Evolutionary conservation across 2,113 vertebrate species (phyloP).

Genomic region (Abramis brama): DNA sequence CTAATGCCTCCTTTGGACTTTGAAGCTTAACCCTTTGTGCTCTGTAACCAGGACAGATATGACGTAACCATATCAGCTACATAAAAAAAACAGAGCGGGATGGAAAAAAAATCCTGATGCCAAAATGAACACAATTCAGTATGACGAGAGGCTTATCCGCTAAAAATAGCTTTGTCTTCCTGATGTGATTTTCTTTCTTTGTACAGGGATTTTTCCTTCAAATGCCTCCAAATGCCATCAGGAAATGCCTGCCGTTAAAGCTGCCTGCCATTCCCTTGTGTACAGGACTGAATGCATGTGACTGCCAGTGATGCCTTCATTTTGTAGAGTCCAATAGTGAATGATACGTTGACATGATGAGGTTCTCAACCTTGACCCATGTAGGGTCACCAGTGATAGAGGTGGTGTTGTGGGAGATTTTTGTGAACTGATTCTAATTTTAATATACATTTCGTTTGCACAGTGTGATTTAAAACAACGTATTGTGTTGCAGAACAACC

Average conservation of each 20-base stretch:
- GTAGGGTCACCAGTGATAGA: no score
- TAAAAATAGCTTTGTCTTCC: slow-evolving; percentile 49
- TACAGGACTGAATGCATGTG: background rate
- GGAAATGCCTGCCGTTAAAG: slow-evolving; percentile 15
- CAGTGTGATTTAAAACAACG: background rate
- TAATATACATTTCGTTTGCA: no score
- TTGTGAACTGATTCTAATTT: no score
- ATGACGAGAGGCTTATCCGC: slow-evolving; percentile 27
- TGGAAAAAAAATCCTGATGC: slow-evolving; percentile 27
- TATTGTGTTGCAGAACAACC: background rate
- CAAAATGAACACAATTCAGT: slow-evolving; percentile 36
- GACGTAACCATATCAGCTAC: slow-evolving; percentile 25
- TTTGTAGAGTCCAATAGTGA: background rate
- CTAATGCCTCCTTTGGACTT: background rate
- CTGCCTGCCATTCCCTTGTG: background rate
- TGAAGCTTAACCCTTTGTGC: slow-evolving; percentile 18
- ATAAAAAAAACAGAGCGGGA: background rate
- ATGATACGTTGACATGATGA: background rate
- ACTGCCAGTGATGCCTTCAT: background rate
- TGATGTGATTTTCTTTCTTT: slow-evolving; percentile 47
- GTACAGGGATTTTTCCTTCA: slow-evolving; percentile 36
- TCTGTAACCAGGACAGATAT: slow-evolving; percentile 27
- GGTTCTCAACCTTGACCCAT: background rate
- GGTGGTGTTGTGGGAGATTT: no score
- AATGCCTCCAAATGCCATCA: slow-evolving; percentile 35